Percentiles rank a stretch among this genome's conserved stretches.
These are phyloP conservation scores for Carpatolechia fugitivella DNA, from an alignment of 2,888 invertebrate genomes.

Conservation along the genomic window DNA sequence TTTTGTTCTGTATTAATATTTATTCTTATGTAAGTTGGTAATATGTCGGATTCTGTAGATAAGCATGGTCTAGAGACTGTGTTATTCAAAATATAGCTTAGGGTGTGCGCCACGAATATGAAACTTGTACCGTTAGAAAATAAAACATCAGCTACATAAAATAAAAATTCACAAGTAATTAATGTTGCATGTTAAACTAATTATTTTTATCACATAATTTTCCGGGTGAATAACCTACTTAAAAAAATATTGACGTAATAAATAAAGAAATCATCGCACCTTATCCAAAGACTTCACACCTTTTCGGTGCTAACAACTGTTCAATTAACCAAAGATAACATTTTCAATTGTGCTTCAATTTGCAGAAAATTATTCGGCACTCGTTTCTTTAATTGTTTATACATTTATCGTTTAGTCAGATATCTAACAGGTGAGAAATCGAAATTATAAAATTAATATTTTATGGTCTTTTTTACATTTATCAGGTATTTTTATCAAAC, in stretches of 20 bases:
- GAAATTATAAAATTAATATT: neutral
- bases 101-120: constrained; percentile 59
- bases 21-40: constrained; percentile 18
- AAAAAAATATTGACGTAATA: too few relatives aligned
- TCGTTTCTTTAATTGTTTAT: neutral
- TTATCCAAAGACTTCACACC: neutral
- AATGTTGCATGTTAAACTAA: neutral
- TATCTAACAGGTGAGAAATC: neutral
- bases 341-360: neutral
- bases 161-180: neutral
- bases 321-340: neutral
- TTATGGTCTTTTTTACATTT: neutral
- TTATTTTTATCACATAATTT: too few relatives aligned
- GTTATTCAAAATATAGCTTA: constrained; percentile 62
- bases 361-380: neutral
- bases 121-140: constrained; percentile 61
- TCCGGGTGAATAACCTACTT: too few relatives aligned
- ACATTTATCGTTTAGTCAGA: neutral
- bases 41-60: constrained; percentile 46
- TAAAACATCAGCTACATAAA: constrained; percentile 19
- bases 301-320: neutral
- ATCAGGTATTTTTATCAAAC: constrained; percentile 19
- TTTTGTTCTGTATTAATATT: too few relatives aligned
- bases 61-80: constrained; percentile 54
- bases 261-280: too few relatives aligned